Conservation (phyloP, 2,113 vertebrate genomes). For the Gobio gobio region DNA sequence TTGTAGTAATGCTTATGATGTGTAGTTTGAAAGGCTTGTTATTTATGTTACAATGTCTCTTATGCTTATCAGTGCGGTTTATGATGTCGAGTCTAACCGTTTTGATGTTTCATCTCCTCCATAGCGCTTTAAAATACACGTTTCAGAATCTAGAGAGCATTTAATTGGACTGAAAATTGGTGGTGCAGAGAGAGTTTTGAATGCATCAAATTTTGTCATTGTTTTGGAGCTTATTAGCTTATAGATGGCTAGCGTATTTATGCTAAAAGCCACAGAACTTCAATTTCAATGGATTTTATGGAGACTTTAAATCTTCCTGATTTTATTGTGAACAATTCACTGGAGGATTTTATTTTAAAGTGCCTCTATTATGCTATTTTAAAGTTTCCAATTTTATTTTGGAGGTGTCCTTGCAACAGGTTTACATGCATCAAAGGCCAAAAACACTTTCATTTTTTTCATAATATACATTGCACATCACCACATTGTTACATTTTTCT, state of each 20-base stretch:
- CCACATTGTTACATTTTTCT: too few species aligned
- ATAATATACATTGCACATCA: too few species aligned
- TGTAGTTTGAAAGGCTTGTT: neutral
- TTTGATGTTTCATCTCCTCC: too few species aligned
- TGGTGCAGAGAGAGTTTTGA: neutral
- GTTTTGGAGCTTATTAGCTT: neutral
- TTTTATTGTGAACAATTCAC: neutral
- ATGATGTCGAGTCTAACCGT: neutral
- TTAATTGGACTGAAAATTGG: neutral
- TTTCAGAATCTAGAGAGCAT: too few species aligned
- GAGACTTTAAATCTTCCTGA: neutral
- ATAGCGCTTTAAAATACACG: too few species aligned
- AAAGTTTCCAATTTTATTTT: too few species aligned
- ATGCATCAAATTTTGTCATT: neutral
- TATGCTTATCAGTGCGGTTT: neutral
- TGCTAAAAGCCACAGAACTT: neutral
- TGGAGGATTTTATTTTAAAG: neutral
- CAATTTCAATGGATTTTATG: neutral
- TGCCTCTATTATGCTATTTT: too few species aligned
- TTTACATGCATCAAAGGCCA: too few species aligned
- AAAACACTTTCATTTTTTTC: too few species aligned
- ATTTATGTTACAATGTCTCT: neutral
- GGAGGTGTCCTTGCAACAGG: too few species aligned
- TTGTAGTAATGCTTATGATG: neutral
- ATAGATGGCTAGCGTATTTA: neutral